A percentile compares a stretch with the other conserved stretches of the same genome.
These are phyloP conservation scores for Rhea americana DNA, from an alignment of 2,113 vertebrate genomes.

Conservation along the genomic window DNA sequence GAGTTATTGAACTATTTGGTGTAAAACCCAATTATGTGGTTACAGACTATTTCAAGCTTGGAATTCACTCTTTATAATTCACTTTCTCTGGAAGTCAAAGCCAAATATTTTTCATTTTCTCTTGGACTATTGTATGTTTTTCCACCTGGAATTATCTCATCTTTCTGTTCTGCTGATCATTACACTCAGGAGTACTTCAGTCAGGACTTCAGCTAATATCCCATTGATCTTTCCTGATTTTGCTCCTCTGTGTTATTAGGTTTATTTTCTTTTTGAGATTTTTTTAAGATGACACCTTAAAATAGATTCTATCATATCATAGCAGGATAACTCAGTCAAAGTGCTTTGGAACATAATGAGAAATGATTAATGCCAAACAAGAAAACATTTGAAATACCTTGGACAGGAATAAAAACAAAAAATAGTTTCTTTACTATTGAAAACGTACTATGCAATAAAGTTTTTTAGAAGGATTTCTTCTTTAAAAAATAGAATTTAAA, in stretches of 20 bases:
- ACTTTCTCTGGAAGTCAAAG: neutral
- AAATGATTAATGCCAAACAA: neutral
- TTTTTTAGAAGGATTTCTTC: neutral
- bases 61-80: neutral
- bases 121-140: rapidly evolving
- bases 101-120: neutral
- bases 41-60: neutral
- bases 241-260: neutral
- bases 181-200: neutral
- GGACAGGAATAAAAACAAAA: neutral
- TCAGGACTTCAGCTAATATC: neutral
- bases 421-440: neutral
- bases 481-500: neutral
- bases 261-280: neutral
- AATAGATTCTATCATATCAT: neutral
- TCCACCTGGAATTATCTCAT: neutral
- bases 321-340: neutral
- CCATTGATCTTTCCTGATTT: neutral
- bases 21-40: rapidly evolving
- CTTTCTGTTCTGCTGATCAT: neutral
- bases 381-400: neutral
- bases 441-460: neutral
- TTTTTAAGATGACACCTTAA: neutral
- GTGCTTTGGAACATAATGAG: neutral
- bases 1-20: neutral